Evolutionary conservation across 1,140 invertebrate genomes (phyloP), one percentile per base, ranked within the genome.

Genomic region (Drosophila tani): DNA sequence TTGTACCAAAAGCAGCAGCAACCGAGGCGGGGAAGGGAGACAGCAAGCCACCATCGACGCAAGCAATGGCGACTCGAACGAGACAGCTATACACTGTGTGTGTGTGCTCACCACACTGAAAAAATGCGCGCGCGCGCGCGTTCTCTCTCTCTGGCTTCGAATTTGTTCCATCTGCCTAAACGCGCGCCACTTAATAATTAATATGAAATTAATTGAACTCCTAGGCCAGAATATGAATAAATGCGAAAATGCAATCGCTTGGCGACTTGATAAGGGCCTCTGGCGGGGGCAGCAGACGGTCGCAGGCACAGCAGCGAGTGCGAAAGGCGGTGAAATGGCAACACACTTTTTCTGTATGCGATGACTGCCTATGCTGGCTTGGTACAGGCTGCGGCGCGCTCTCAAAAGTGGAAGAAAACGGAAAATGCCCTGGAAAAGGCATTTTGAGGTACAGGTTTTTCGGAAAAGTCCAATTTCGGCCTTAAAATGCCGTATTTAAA

Each of bases 311-410:
- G 40, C 45, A 46, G 50, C 59, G 64, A 84, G 74, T 78, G 78
- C 78, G 67, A 81, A 85, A 59, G 27, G 19, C 80, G 80, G 73
- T 77, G 70, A 79, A 90, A 90, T 75, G 84, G 84, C 81, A 84
- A 83, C 81, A 86, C 71, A 79, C 82, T 66, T 81, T 85, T 87
- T 87, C 81, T 81, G 85, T 88, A 88, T 90, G 81, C 62, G 35
- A 56, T 67, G 46, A 78, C 68, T 73, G 65, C 56, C 46, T 51
- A 56, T 56, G 53, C 21, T 57, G 69, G 46, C 64, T 55, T 49
- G 75, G 80, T 78, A 82, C 80, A 80, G 81, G 40, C 76, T 75
- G 75, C 74, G 69, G 40, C 19, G 41, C 53, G 75, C 75, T 79
- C 65, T 55, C 75, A 68, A 77, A 67, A 45, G 63, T 40, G 24